These are phyloP conservation scores for Vanacampus margaritifer DNA, from an alignment of 2,113 vertebrate genomes.

Conservation along the genomic window DNA sequence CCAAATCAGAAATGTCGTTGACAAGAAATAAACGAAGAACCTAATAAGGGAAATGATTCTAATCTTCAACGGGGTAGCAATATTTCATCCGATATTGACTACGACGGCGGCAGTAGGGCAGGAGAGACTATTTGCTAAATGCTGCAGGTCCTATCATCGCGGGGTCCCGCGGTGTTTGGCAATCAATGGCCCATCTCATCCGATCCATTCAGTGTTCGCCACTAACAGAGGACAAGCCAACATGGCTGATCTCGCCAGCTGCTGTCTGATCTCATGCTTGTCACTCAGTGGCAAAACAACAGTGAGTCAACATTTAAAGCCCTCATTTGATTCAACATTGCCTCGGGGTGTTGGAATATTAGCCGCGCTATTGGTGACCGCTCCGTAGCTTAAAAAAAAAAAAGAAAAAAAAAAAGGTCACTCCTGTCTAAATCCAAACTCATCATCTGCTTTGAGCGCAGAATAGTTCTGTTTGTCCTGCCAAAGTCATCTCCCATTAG, in stretches of 20 bases:
- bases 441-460: background rate
- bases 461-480: background rate
- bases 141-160: slow-evolving; percentile 4
- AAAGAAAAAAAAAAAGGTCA: slow-evolving; percentile 1
- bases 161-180: slow-evolving; percentile 11
- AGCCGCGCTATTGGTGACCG: slow-evolving; percentile 14
- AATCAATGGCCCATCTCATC: slow-evolving; percentile 2
- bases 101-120: background rate
- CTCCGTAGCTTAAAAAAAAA: background rate
- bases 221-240: slow-evolving; percentile 11
- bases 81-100: slow-evolving; percentile 23
- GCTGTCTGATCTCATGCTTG: slow-evolving; percentile 17
- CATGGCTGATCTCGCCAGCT: slow-evolving; percentile 3
- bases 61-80: slow-evolving; percentile 14
- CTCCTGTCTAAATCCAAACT: background rate
- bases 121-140: slow-evolving; percentile 10
- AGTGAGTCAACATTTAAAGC: slow-evolving; percentile 36
- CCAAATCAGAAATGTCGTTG: slow-evolving; percentile 1
- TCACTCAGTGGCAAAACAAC: slow-evolving; percentile 12
- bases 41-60: background rate
- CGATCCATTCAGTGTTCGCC: background rate
- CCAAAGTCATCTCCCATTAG: slow-evolving; percentile 8
- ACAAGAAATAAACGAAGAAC: background rate
- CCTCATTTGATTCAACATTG: slow-evolving; percentile 19
- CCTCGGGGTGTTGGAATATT: slow-evolving; percentile 5